Evolutionary conservation across 2,113 vertebrate genomes (phyloP), one percentile per base, ranked within the genome.

Genomic region (Ellobius talpinus): DNA sequence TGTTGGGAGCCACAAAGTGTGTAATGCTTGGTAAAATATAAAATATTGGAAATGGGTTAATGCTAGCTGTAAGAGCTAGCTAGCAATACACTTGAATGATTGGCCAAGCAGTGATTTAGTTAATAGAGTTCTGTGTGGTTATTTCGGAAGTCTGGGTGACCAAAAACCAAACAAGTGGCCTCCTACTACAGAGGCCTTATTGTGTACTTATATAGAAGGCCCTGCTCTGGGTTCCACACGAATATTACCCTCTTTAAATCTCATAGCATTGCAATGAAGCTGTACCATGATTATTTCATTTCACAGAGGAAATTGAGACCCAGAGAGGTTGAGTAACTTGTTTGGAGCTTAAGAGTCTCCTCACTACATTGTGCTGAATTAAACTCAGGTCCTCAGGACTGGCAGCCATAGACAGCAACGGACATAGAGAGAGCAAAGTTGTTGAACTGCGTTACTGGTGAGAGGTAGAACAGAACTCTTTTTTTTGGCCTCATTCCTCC

Each of bases 401-500:
- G 73, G 50, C 52, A n/a, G 14, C 45, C 7, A 31, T 73, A 88
- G 19, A 52, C 45, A 52, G 87, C 85, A 52, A 74, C 50, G 50
- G 84, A 52, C 42, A 61, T 4, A 42, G 45, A 87, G 84, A 90
- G 29, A 29, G 26, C 61, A n/a, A 90, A 72, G 9, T 66, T 19
- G 42, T 24, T 11, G 45, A 95, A 45, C 68, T 96, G 92, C 45
- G 58, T 3, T 81, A 36, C 66, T 78, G 10, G 14, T 76, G 85
- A 92, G 90, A 36, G 50, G 87, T 76, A 94, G 82, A 93, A 81
- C 89, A 42, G 81, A 95, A 96, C 88, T 33, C 1, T 13, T 65
- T 36, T 73, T 50, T 68, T 85, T 84, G 5, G 55, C 31, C 89
- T 58, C 90, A 97, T 92, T 96, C 39, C 81, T 65, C 70, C 90